A percentile compares a stretch with the other conserved stretches of the same genome.
These are phyloP conservation scores for Nebria salina DNA, from an alignment of 2,888 invertebrate species.

Conservation along the genomic window DNA sequence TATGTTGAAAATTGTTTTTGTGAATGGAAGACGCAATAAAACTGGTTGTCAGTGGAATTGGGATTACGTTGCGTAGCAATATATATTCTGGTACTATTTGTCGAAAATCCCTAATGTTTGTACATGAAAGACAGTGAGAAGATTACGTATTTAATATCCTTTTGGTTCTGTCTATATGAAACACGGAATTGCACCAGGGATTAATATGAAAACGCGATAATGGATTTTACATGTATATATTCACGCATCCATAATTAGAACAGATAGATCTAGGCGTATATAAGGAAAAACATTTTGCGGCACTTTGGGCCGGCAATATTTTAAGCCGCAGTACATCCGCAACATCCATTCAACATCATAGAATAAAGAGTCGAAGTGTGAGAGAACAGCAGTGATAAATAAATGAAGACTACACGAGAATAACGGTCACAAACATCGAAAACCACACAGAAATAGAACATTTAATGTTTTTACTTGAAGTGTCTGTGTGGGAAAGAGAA, in stretches of 20 bases:
- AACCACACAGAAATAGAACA: background rate
- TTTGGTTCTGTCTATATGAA: constrained; percentile 22
- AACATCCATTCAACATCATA: background rate
- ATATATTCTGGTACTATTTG: background rate
- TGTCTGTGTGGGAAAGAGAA: constrained; percentile 1
- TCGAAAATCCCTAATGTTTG: background rate
- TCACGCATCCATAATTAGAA: background rate
- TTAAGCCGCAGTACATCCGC: constrained; percentile 15
- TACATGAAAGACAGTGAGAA: constrained; percentile 4
- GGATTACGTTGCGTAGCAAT: no score
- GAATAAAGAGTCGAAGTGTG: background rate
- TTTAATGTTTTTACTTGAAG: background rate
- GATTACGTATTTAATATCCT: constrained; percentile 27
- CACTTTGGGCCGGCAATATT: background rate
- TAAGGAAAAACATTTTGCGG: background rate
- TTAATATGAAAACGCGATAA: background rate
- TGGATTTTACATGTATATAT: background rate
- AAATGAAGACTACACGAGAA: background rate
- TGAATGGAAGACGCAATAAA: no score
- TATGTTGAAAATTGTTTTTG: no score
- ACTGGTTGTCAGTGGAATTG: no score
- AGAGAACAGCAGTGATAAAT: background rate
- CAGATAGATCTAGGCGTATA: background rate
- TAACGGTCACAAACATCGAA: background rate
- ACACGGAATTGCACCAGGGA: constrained; percentile 13